Evolutionary conservation across 2,113 vertebrate species (phyloP), one percentile per base, ranked within the genome.

Genomic region (Macrotus californicus): DNA sequence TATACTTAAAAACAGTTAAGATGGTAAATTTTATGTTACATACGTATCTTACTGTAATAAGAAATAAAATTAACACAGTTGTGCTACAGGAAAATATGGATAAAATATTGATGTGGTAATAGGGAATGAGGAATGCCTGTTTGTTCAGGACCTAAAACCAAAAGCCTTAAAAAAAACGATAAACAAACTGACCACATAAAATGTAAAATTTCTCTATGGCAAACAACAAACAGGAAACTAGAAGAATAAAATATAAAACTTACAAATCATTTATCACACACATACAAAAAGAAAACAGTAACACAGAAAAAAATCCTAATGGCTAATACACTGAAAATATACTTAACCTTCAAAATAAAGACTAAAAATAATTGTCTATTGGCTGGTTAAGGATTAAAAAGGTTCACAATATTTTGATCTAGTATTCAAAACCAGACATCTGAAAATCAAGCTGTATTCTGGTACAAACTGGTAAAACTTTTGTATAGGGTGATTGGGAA

Each of bases 301-400:
- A 66, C 67, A 70, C 50, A 93, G 18, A 80, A 81, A 86, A 93
- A 87, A 87, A 31, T 64, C n/a, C 36, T 82, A 34, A 91, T 76
- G 26, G 22, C 5, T 76, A 87, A 82, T 36, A 82, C 0, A 61
- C 22, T 24, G 46, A 82, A 69, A 87, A 41, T 18, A 91, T 43
- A 96, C 6, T 75, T 81, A 90, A 91, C 15, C 56, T 93, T 67
- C 87, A 89, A 85, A 94, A 66, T 50, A 82, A 69, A 73, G 24
- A 29, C 41, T 73, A 79, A 70, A 64, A 69, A 26, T 52, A 43
- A 75, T 48, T 67, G 18, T 18, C 39, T 52, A 88, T 4, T 88
- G 48, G 39, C 34, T 48, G 26, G 34, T 6, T 81, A 73, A 90
- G 66, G 3, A 92, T 73, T 19, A 66, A 72, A 86, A 61, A 75